These are phyloP conservation scores for Ceratosolen fusciceps DNA, from an alignment of 1,140 invertebrate species.

Conservation along the genomic window DNA sequence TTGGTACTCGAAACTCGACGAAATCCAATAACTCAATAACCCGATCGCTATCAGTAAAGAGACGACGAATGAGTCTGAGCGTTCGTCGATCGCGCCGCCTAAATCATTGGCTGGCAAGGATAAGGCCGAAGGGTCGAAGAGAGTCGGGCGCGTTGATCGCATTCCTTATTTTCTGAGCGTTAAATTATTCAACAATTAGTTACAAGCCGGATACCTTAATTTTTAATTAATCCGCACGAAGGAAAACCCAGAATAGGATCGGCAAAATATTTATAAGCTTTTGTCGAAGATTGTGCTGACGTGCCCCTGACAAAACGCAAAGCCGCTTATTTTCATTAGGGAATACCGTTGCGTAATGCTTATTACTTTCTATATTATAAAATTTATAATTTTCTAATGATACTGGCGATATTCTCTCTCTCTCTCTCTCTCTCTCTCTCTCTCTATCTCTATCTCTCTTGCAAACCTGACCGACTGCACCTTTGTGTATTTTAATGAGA, in stretches of 20 bases:
- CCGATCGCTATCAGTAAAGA: too few relatives aligned
- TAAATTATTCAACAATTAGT: not conserved
- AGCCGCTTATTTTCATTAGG: not conserved
- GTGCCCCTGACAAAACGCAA: not conserved
- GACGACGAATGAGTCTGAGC: too few relatives aligned
- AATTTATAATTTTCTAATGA: conserved; percentile 18
- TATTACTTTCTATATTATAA: conserved; percentile 12
- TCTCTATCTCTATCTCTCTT: not conserved
- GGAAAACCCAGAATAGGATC: not conserved
- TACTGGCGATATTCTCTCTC: not conserved
- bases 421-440: too few relatives aligned
- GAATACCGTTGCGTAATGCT: not conserved
- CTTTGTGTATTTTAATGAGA: not conserved
- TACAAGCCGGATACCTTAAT: not conserved
- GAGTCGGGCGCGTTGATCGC: too few relatives aligned
- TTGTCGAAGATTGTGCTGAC: not conserved
- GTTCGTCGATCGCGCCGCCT: too few relatives aligned
- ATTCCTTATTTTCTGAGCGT: too few relatives aligned
- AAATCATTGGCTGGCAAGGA: too few relatives aligned
- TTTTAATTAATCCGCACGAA: not conserved
- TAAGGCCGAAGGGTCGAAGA: too few relatives aligned
- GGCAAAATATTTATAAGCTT: not conserved
- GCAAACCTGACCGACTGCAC: not conserved
- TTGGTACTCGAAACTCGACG: too few relatives aligned
- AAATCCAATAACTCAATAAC: not conserved